Percentiles rank a stretch among this genome's conserved stretches.
Evolutionary conservation across 2,888 invertebrate species (phyloP).

Genomic region (Plebejus argus): DNA sequence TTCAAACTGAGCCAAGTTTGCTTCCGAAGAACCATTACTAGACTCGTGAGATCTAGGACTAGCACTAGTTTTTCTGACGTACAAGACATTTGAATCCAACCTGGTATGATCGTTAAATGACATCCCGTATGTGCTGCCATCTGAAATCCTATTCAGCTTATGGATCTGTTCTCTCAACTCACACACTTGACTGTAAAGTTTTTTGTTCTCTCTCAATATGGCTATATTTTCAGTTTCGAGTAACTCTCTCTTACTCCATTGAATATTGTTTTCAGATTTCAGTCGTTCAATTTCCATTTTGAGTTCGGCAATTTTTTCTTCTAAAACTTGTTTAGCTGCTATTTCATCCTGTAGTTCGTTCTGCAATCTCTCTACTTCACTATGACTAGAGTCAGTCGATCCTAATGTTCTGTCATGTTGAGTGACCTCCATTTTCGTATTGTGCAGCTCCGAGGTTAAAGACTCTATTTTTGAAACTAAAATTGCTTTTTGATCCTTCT

Average conservation of each 20-base stretch:
- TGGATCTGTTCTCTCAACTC: conserved; percentile 74
- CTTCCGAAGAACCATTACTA: conserved; percentile 72
- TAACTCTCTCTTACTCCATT: conserved; percentile 95
- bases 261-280: conserved; percentile 95
- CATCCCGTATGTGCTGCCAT: conserved; percentile 62
- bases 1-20: conserved; percentile 63
- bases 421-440: conserved; percentile 63
- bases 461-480: conserved; percentile 66
- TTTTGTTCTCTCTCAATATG: conserved; percentile 94
- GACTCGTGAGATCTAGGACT: conserved; percentile 73
- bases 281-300: conserved; percentile 88
- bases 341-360: conserved; percentile 74
- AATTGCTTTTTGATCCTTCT: conserved; percentile 71
- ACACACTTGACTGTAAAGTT: conserved; percentile 81
- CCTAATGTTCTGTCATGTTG: conserved; percentile 69
- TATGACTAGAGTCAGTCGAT: conserved; percentile 73
- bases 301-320: conserved; percentile 68
- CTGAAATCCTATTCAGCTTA: conserved; percentile 71
- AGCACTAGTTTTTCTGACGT: conserved; percentile 65
- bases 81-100: conserved; percentile 66
- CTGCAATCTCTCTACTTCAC: conserved; percentile 70
- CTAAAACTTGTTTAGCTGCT: conserved; percentile 72
- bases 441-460: conserved; percentile 65
- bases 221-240: conserved; percentile 94
- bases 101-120: conserved; percentile 53